These are phyloP conservation scores for Timandra comae DNA, from an alignment of 2,888 invertebrate genomes.

Conservation along the genomic window DNA sequence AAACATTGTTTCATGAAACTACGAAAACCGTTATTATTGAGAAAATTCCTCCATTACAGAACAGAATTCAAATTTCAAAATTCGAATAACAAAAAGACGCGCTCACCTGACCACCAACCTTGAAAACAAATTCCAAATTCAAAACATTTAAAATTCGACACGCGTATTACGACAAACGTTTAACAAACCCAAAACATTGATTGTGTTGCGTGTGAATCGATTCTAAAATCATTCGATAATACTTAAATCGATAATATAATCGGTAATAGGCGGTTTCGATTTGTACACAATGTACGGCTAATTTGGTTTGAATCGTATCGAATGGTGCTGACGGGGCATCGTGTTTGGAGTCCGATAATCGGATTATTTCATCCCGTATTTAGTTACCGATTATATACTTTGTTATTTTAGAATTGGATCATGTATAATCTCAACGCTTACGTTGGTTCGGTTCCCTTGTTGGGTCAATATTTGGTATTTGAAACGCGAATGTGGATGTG, in stretches of 20 bases:
- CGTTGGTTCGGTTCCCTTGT: too few relatives aligned
- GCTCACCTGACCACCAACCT: background rate
- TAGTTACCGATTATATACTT: too few relatives aligned
- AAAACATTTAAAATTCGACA: conserved; percentile 24
- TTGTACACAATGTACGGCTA: conserved; percentile 18
- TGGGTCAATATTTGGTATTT: too few relatives aligned
- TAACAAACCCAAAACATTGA: conserved; percentile 8
- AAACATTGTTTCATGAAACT: too few relatives aligned
- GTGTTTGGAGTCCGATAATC: conserved; percentile 11
- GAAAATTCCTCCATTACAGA: too few relatives aligned
- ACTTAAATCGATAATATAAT: conserved; percentile 17
- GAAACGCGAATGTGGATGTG: too few relatives aligned
- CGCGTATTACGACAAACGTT: conserved; percentile 18
- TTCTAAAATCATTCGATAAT: conserved; percentile 27
- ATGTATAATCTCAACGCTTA: too few relatives aligned
- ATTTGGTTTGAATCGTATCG: conserved; percentile 18
- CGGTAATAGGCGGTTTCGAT: conserved; percentile 22
- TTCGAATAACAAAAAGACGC: background rate
- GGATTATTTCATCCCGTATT: background rate
- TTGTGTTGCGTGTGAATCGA: conserved; percentile 28
- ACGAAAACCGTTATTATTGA: too few relatives aligned
- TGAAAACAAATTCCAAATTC: conserved; percentile 4
- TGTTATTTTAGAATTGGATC: too few relatives aligned
- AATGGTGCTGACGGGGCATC: conserved; percentile 5
- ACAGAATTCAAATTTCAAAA: too few relatives aligned